Base-by-base conservation (phyloP, 2,113 vertebrate species). In the Glaucomys volans region DNA sequence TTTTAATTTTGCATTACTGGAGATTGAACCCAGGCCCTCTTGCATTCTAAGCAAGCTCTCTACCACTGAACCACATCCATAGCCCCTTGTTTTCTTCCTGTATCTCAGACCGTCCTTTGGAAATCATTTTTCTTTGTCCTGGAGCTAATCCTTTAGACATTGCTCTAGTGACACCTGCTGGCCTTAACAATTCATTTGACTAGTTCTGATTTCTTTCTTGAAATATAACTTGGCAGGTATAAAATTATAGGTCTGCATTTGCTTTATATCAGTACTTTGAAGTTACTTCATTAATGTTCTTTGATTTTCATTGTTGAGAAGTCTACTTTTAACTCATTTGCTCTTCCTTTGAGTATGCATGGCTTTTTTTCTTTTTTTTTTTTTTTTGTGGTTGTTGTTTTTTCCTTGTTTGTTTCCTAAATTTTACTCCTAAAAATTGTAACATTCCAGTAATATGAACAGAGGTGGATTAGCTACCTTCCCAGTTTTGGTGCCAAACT, bases 81-180 rank as follows among this genome's bases (percentile, higher is more conserved):
- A 62, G 24, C 59, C 59, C 24, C 35, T 47, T 62, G 1, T 28
- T 71, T 90, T 28, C 28, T 47, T 59, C 18, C 18, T 42, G 2
- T 42, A 71, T 71, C 44, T 93, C 62, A 79, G 22, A 59, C 12
- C 9, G 82, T 81, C 20, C 6, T 74, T 77, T 82, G 20, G 16
- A 66, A 81, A 75, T 35, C 28, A 32, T 52, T 75, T 84, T 50
- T 74, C 77, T 69, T 77, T 10, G 9, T 62, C 18, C 40, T 50
- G 7, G 35, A 71, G 26, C 54, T n/a, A 37, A 82, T 81, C 8
- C 13, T 76, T 87, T 72, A 72, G 24, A 40, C 69, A 87, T 42
- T 50, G 8, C 77, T 87, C 57, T 97, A 93, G 81, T 72, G 95
- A 67, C 87, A 96, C 54, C 90, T 96, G 44, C 82, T 96, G 95